Evolutionary conservation across 2,888 invertebrate species (phyloP).

Genomic region (Monoplex corrugatus): DNA sequence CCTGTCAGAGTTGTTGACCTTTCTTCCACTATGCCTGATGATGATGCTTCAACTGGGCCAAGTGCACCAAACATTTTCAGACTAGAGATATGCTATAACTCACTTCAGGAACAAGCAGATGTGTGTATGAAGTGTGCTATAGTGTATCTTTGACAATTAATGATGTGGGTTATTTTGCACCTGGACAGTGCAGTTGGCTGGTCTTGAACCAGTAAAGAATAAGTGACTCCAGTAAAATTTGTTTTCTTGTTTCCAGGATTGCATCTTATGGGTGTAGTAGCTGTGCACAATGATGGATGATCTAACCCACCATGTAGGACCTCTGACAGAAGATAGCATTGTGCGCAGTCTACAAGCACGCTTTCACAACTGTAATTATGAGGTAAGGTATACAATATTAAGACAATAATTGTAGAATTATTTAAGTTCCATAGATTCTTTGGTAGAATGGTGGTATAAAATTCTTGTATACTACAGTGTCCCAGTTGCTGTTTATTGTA

Average conservation of each 20-base stretch:
- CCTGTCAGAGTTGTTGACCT: too few relatives aligned
- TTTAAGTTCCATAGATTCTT: too few relatives aligned
- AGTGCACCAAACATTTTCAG: too few relatives aligned
- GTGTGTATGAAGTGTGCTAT: neutral
- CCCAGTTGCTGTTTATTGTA: neutral
- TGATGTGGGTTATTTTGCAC: neutral
- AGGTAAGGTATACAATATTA: conserved; percentile 86
- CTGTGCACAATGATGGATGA: conserved; percentile 82
- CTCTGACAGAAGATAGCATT: conserved; percentile 96
- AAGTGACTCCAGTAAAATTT: too few relatives aligned
- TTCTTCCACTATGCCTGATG: too few relatives aligned
- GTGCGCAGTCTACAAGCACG: conserved; percentile 94
- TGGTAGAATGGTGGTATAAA: too few relatives aligned
- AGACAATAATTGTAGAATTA: neutral
- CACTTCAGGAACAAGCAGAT: neutral
- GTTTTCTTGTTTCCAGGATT: neutral
- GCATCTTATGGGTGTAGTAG: neutral
- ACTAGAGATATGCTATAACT: too few relatives aligned
- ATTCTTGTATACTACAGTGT: too few relatives aligned
- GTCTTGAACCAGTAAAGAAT: too few relatives aligned
- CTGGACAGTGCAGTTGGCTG: too few relatives aligned
- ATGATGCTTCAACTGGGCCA: too few relatives aligned
- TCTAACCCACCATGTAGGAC: conserved; percentile 94
- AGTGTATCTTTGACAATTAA: too few relatives aligned
- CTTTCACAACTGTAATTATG: conserved; percentile 92